Percentiles rank a stretch among this genome's conserved stretches.
phyloP scores from a whole-genome alignment of 2,888 invertebrate genomes.

The Euproctis similis region DNA sequence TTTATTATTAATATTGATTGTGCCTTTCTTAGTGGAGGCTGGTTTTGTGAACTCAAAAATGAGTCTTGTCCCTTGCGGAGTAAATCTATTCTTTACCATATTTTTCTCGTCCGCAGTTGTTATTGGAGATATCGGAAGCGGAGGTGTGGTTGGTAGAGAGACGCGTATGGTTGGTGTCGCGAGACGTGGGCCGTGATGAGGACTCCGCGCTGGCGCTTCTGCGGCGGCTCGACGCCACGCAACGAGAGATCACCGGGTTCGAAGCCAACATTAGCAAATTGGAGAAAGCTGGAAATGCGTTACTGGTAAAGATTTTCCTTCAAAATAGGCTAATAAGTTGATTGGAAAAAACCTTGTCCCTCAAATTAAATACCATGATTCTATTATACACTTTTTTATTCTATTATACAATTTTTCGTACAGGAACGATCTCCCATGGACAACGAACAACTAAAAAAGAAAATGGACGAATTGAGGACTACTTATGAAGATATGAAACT shows the following conservation, averaged over 20 bases:
- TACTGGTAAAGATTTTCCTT: constrained; percentile 22
- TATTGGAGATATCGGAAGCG: constrained; percentile 92
- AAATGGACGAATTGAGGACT: constrained; percentile 41
- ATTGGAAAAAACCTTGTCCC: too few species aligned
- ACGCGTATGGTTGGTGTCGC: constrained; percentile 81
- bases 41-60: too few species aligned
- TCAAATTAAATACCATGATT: too few species aligned
- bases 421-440: constrained; percentile 52
- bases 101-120: constrained; percentile 78
- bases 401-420: background rate
- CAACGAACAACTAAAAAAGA: constrained; percentile 41
- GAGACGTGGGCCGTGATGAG: constrained; percentile 94
- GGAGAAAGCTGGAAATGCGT: constrained; percentile 25
- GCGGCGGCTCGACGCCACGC: constrained; percentile 87
- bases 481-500: constrained; percentile 61
- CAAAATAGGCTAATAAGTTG: too few species aligned
- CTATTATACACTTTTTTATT: too few species aligned
- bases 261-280: constrained; percentile 83
- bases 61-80: too few species aligned
- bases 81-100: too few species aligned
- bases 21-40: too few species aligned
- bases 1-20: too few species aligned
- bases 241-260: constrained; percentile 88
- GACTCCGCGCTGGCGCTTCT: constrained; percentile 89
- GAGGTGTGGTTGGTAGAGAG: constrained; percentile 95